Percentiles rank a stretch among this genome's conserved stretches.
phyloP scores from a whole-genome alignment of 2,113 vertebrate genomes.

The Mirza zaza region DNA sequence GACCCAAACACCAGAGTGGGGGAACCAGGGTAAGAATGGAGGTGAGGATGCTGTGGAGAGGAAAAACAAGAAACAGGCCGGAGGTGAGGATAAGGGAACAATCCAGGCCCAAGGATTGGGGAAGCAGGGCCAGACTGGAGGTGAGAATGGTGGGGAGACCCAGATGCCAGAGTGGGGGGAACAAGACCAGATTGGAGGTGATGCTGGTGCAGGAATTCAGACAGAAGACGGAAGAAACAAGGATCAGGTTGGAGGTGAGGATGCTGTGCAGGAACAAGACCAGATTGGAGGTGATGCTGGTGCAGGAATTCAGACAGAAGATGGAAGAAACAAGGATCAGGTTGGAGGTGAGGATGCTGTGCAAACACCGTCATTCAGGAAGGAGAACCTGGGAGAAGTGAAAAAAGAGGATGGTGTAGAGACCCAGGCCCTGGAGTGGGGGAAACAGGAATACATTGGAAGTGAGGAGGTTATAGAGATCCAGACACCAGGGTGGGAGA shows the following conservation, averaged over 20 bases:
- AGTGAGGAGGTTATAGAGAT: background rate
- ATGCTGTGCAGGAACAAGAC: background rate
- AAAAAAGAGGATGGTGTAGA: background rate
- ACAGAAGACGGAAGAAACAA: background rate
- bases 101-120: background rate
- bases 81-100: background rate
- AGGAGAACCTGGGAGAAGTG: background rate
- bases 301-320: background rate
- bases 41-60: background rate
- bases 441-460: background rate
- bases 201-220: background rate
- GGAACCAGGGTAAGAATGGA: background rate
- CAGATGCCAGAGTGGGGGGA: background rate
- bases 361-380: background rate
- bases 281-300: background rate
- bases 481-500: background rate
- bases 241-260: background rate
- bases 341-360: background rate
- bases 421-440: background rate
- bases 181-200: background rate
- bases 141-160: background rate
- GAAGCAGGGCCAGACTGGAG: background rate
- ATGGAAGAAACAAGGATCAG: background rate
- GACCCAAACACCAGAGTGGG: constrained; percentile 35
- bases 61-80: background rate